Evolutionary conservation across 1,140 invertebrate genomes (phyloP).

Genomic region (Notospermus geniculatus): DNA sequence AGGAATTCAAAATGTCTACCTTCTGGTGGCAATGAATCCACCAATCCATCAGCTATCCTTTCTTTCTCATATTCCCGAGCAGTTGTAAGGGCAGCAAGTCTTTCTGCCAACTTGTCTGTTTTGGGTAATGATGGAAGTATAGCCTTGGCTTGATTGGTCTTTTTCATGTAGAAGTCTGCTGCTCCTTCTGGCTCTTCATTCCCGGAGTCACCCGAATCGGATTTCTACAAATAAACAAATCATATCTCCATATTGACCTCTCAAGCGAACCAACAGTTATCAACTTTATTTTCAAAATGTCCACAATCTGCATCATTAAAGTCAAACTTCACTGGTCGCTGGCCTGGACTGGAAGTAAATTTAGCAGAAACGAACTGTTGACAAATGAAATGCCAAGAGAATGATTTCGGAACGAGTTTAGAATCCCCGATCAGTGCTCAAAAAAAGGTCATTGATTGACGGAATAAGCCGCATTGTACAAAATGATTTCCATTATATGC

Average conservation of each 20-base stretch:
- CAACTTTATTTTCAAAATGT: too few species aligned
- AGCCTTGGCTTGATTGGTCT: background rate
- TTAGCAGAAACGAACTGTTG: constrained; percentile 23
- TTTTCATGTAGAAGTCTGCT: constrained; percentile 51
- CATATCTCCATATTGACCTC: background rate
- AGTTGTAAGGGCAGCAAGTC: constrained; percentile 50
- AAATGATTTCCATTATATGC: too few species aligned
- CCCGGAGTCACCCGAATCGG: constrained; percentile 87
- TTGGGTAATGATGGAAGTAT: constrained; percentile 33
- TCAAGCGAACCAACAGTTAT: background rate
- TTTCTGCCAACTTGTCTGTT: constrained; percentile 53
- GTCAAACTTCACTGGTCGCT: too few species aligned
- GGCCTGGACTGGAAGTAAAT: too few species aligned
- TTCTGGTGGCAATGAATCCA: constrained; percentile 67
- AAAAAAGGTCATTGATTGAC: too few species aligned
- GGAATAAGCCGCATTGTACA: too few species aligned
- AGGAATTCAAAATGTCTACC: constrained; percentile 42
- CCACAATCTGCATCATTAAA: too few species aligned
- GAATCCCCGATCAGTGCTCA: too few species aligned
- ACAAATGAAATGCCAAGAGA: constrained; percentile 19
- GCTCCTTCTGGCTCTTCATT: constrained; percentile 80
- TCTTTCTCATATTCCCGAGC: constrained; percentile 43
- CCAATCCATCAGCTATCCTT: constrained; percentile 54
- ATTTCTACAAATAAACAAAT: constrained; percentile 64
- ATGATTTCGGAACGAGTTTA: too few species aligned